Base-by-base conservation (phyloP, 1,140 invertebrate species). In the Schmidtea mediterranea region DNA sequence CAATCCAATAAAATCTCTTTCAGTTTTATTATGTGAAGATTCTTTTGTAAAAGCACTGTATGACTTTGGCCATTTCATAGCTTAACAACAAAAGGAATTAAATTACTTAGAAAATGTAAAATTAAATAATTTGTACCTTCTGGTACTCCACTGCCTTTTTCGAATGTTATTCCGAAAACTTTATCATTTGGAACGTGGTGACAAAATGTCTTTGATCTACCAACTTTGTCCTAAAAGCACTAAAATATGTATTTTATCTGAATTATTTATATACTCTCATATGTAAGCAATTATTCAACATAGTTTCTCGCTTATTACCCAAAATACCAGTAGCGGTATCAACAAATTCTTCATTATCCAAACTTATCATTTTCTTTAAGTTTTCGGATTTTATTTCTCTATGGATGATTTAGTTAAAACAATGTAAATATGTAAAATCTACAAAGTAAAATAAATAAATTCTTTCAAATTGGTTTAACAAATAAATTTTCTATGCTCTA, bases 251-350 rank as follows among this genome's bases (percentile, higher is more conserved):
- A 50, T 19, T 8, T 21, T 18, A 18, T 19, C 41, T 9, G 39
- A 18, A 36, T 9, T 15, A 12, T 18, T 8, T 22, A 47, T 53
- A 52, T 56, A 60, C 59, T 51, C 58, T 53, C 47, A 59, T 49
- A 24, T 55, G 51, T 10, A 61, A 54, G 50, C 59, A 54, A 51
- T 61, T 61, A 16, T 49, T 36, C 9, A 61, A 50, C 59, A 61
- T 61, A 6, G 58, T 55, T 12, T 59, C 57, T 22, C 59, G 46
- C 16, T 59, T 54, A 19, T 52, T 36, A 18, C 59, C 59, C 2
- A 61, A 50, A 36, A 55, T 54, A 23, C 59, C 59, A 9, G 59
- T 56, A 18, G 57, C 58, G 12, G 58, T 61, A 37, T 56, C 13
- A n/a, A 38, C 32, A 37, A 52, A 53, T 32, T 32, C 10, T 32